Conservation (phyloP, 2,888 invertebrate species). For the Caenorhabditis japonica region DNA sequence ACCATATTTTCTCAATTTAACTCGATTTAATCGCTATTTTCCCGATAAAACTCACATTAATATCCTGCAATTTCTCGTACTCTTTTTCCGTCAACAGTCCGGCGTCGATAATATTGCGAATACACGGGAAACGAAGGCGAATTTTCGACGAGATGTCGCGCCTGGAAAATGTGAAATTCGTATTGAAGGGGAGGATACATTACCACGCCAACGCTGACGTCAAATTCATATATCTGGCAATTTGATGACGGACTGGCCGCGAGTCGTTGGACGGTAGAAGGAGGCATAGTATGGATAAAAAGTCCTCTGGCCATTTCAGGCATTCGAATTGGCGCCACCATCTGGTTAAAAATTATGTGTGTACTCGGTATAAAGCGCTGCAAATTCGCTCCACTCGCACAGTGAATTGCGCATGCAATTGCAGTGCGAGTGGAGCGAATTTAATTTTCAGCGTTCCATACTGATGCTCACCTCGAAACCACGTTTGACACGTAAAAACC, state of each 20-base stretch:
- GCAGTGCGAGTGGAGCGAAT: too few relatives aligned
- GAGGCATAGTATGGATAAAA: constrained; percentile 61
- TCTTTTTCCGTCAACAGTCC: constrained; percentile 79
- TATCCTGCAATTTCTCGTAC: constrained; percentile 75
- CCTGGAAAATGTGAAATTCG: constrained; percentile 29
- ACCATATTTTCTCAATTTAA: too few relatives aligned
- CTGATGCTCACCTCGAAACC: constrained; percentile 64
- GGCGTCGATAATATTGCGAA: constrained; percentile 78
- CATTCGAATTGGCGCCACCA: constrained; percentile 70
- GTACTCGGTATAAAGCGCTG: too few relatives aligned
- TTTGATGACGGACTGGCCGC: constrained; percentile 57
- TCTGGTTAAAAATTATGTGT: constrained; percentile 37
- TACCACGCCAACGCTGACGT: constrained; percentile 66
- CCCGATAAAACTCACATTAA: constrained; percentile 36
- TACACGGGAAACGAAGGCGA: constrained; percentile 77
- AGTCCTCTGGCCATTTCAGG: constrained; percentile 66
- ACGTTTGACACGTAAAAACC: constrained; percentile 72
- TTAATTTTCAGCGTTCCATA: too few relatives aligned
- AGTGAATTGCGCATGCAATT: too few relatives aligned
- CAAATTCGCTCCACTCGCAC: too few relatives aligned
- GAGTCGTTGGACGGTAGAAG: constrained; percentile 56
- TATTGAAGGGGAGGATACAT: neutral
- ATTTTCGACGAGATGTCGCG: constrained; percentile 65
- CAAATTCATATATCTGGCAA: constrained; percentile 68
- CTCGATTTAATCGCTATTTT: too few relatives aligned